Conservation (phyloP, 2,113 vertebrate species). For the Salminus brasiliensis region DNA sequence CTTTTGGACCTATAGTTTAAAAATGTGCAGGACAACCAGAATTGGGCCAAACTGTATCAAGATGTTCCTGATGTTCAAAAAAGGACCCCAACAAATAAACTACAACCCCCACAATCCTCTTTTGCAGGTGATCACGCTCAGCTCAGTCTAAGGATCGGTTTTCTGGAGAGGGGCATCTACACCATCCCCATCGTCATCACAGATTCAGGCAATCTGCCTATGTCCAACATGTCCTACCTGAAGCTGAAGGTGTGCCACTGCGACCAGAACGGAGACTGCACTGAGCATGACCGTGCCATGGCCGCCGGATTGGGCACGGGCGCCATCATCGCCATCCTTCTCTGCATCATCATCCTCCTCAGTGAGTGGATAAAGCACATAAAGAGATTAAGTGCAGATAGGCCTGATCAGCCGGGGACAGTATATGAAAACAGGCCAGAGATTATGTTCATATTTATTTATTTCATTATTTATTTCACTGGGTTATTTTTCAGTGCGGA, state of each 20-base stretch:
- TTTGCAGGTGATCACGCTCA: slow-evolving; percentile 89
- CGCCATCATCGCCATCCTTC: slow-evolving; percentile 94
- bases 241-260: slow-evolving; percentile 96
- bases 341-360: slow-evolving; percentile 97
- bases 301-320: slow-evolving; percentile 92
- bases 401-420: not conserved
- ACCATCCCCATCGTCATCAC: slow-evolving; percentile 93
- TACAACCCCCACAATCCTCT: not conserved
- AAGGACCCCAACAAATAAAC: too few relatives aligned
- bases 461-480: too few relatives aligned
- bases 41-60: too few relatives aligned
- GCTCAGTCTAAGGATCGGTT: slow-evolving; percentile 87
- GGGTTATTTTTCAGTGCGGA: too few relatives aligned
- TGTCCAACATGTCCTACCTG: slow-evolving; percentile 91
- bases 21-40: too few relatives aligned
- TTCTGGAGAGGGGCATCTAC: slow-evolving; percentile 92
- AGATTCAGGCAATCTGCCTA: slow-evolving; percentile 94
- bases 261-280: slow-evolving; percentile 92
- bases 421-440: not conserved
- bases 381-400: slow-evolving; percentile 18
- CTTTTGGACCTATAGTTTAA: too few relatives aligned
- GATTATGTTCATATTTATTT: not conserved
- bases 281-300: slow-evolving; percentile 88
- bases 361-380: slow-evolving; percentile 79
- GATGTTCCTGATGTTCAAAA: too few relatives aligned